A percentile compares a stretch with the other conserved stretches of the same genome.
These are phyloP conservation scores for Tyria jacobaeae DNA, from an alignment of 2,888 invertebrate species.

Conservation along the genomic window DNA sequence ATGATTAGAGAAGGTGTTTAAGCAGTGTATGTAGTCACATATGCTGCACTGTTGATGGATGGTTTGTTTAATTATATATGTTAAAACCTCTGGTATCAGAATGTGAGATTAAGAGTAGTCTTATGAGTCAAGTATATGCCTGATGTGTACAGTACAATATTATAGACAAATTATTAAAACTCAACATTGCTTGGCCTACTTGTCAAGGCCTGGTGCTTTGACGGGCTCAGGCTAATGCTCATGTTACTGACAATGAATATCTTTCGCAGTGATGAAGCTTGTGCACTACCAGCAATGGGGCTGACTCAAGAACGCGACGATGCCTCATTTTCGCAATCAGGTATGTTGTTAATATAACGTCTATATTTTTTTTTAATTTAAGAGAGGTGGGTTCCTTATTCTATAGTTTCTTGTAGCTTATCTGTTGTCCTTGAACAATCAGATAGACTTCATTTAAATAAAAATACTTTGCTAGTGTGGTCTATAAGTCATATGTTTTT, in stretches of 20 bases:
- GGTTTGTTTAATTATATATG: too few relatives aligned
- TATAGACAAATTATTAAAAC: too few relatives aligned
- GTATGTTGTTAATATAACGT: constrained; percentile 40
- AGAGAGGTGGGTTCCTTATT: neutral
- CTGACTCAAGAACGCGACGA: constrained; percentile 74
- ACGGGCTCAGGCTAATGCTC: neutral
- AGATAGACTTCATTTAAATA: neutral
- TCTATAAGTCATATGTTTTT: too few relatives aligned
- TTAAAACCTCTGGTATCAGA: too few relatives aligned
- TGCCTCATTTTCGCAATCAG: constrained; percentile 61
- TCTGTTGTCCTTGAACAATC: neutral
- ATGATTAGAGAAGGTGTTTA: too few relatives aligned
- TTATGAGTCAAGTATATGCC: too few relatives aligned
- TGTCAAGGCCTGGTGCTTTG: neutral
- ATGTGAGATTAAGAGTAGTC: too few relatives aligned
- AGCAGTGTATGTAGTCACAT: too few relatives aligned
- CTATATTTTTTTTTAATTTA: neutral
- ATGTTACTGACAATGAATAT: constrained; percentile 6
- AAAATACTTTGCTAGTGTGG: neutral
- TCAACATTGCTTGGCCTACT: neutral
- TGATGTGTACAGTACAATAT: too few relatives aligned
- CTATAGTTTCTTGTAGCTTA: neutral
- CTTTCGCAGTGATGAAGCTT: constrained; percentile 79
- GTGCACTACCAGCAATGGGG: constrained; percentile 79
- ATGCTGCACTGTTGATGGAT: too few relatives aligned